Percentiles rank a stretch among this genome's conserved stretches.
Evolutionary conservation across 2,888 invertebrate species (phyloP).

Genomic region (Drosophila barbarae): DNA sequence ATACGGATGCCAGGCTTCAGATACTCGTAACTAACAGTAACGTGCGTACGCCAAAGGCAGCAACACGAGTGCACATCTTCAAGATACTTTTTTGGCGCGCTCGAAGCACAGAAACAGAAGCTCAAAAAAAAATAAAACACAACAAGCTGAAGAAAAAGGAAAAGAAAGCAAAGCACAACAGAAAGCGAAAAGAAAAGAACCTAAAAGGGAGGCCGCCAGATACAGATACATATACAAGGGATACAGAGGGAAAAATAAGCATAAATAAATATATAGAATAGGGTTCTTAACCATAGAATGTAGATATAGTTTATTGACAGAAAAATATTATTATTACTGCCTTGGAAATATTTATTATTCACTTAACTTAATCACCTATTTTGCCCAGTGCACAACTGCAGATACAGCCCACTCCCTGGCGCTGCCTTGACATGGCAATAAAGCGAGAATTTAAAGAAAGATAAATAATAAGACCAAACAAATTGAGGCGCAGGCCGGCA

Average conservation of each 20-base stretch:
- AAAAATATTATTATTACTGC: background rate
- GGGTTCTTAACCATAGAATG: too few species aligned
- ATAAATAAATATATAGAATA: too few species aligned
- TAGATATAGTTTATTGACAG: accelerated
- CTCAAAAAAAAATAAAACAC: conserved; percentile 53
- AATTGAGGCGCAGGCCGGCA: conserved; percentile 50
- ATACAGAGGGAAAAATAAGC: background rate
- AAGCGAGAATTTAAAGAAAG: conserved; percentile 69
- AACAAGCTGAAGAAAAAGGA: conserved; percentile 2
- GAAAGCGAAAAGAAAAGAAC: conserved; percentile 33
- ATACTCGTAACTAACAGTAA: conserved; percentile 73
- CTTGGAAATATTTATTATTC: background rate
- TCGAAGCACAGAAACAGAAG: conserved; percentile 60
- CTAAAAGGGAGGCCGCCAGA: conserved; percentile 25
- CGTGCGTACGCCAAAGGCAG: conserved; percentile 66
- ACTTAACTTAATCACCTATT: accelerated
- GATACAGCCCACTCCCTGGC: conserved; percentile 17
- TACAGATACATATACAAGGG: conserved; percentile 7
- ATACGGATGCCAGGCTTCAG: conserved; percentile 12
- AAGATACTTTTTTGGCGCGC: conserved; percentile 63
- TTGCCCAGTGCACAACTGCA: conserved; percentile 1
- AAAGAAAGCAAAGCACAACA: conserved; percentile 35
- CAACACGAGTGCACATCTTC: conserved; percentile 34
- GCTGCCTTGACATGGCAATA: conserved; percentile 70
- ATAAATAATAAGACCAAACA: conserved; percentile 67